Base-by-base conservation (phyloP, 2,888 invertebrate species). In the Matsumyia berberina region DNA sequence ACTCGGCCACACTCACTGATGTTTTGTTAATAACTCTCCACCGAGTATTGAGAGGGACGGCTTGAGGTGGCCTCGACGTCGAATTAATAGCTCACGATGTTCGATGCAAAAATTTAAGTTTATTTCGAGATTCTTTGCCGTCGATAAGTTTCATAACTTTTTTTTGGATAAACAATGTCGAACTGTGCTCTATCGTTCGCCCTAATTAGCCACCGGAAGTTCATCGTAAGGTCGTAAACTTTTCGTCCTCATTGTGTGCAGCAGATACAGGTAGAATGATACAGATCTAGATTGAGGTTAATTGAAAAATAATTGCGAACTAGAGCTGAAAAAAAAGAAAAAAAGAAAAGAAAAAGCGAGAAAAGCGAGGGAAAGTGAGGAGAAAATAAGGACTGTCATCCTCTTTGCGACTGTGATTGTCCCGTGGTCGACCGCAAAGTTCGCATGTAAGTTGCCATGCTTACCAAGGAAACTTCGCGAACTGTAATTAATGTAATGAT, bases 281-380 rank as follows among this genome's bases (percentile, higher is more conserved):
- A 83, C 67, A 79, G 79, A 83, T 83, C 73, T 79, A 73, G 79
- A 83, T 74, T 55, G 83, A 57, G 83, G 83, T 83, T 83, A 83
- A 83, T 83, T 83, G 83, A 83, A 83, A 83, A 83, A 83, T 83
- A 83, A 83, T 83, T 83, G 79, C 79, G 37, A 83, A 83, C 73
- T 79, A 83, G 83, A 83, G 83, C 73, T 79, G 67, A 83, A 83
- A 53, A 46, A 24, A 49, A 44, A 42, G 15, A n/a, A 8, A 11
- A 11, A 44, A 17, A 57, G 6, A 19, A 37, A 33, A 37, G 11
- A 37, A 24, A 31, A 2, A 51, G 8, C 9, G n/a, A 53, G 19
- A 11, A 29, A 8, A 49, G 7, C 37, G 9, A 17, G 17, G 9
- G 4, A 17, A 35, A 64, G 17, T 24, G 24, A 24, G 24, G 24